Conservation (phyloP, 2,113 vertebrate species). For the Takifugu flavidus region DNA sequence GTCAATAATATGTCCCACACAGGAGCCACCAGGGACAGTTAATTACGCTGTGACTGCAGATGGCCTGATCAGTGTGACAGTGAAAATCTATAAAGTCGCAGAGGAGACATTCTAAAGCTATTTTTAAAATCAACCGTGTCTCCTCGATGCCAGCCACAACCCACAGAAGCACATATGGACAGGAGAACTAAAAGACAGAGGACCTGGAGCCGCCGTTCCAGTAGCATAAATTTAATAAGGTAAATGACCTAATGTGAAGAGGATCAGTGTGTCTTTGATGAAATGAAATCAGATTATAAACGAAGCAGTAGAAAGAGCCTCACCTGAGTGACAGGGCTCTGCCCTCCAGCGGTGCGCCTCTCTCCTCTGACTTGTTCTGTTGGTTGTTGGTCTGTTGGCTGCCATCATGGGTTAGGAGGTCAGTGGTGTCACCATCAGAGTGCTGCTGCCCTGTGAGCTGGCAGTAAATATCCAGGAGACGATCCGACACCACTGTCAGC, state of each 20-base stretch:
- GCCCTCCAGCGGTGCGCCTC: slow-evolving; percentile 78
- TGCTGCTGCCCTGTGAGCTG: slow-evolving; percentile 86
- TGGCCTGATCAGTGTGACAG: slow-evolving; percentile 1
- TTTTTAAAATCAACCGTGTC: too few relatives aligned
- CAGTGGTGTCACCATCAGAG: slow-evolving; percentile 31
- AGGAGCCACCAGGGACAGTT: slow-evolving; percentile 57
- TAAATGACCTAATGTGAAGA: too few relatives aligned
- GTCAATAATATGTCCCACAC: slow-evolving; percentile 56
- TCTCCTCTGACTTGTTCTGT: slow-evolving; percentile 67
- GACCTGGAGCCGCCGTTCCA: too few relatives aligned
- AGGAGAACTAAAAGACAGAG: too few relatives aligned
- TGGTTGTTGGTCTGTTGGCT: slow-evolving; percentile 59
- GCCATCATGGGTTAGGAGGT: slow-evolving; percentile 11
- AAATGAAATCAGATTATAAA: neutral
- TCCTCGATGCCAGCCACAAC: too few relatives aligned
- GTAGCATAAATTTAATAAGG: too few relatives aligned
- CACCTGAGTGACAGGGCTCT: slow-evolving; percentile 89
- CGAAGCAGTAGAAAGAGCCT: neutral
- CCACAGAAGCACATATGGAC: too few relatives aligned
- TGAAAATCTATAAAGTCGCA: too few relatives aligned
- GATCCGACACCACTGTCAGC: slow-evolving; percentile 77
- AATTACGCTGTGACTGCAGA: slow-evolving; percentile 41
- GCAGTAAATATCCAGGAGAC: slow-evolving; percentile 89
- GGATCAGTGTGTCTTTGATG: too few relatives aligned
- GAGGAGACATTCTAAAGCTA: too few relatives aligned